A percentile compares a stretch with the other conserved stretches of the same genome.
phyloP scores from a whole-genome alignment of 2,888 invertebrate species.

The Lepas anatifera region DNA sequence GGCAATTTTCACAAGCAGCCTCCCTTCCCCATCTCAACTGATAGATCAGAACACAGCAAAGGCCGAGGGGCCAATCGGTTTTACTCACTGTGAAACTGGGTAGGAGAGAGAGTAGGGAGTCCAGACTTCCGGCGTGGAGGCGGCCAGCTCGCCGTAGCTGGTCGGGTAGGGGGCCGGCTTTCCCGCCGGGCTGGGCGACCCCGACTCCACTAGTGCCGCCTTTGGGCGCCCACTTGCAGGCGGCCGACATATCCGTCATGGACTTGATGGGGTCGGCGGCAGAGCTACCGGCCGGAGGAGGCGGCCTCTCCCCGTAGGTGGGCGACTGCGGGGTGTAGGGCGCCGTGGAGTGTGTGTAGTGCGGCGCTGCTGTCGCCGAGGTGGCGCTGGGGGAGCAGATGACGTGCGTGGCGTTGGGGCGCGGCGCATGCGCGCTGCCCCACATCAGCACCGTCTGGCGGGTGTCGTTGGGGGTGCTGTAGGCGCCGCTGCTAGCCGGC shows the following conservation, averaged over 20 bases:
- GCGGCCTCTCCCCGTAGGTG: conserved; percentile 27
- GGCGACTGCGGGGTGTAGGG: conserved; percentile 33
- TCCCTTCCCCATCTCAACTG: no score
- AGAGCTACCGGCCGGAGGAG: conserved; percentile 18
- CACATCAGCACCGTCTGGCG: conserved; percentile 90
- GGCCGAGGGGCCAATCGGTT: no score
- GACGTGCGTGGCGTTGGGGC: conserved; percentile 28
- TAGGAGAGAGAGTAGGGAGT: conserved; percentile 30
- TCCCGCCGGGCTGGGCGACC: conserved; percentile 44
- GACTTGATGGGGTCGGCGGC: conserved; percentile 20
- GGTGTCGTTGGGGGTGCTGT: conserved; percentile 39
- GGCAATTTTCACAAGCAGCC: no score
- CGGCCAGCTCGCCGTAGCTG: conserved; percentile 36
- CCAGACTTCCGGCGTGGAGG: conserved; percentile 16
- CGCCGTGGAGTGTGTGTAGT: conserved; percentile 21
- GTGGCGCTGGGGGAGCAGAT: conserved; percentile 28
- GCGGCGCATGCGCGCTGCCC: conserved; percentile 41
- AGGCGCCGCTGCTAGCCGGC: conserved; percentile 26
- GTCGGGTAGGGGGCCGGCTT: conserved; percentile 34
- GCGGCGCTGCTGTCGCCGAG: conserved; percentile 27
- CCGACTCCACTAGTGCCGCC: conserved; percentile 22
- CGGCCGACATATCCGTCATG: conserved; percentile 45
- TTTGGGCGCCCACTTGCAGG: conserved; percentile 24
- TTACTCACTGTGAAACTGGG: conserved; percentile 26
- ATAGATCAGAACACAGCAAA: no score